These are phyloP conservation scores for Seriola quinqueradiata DNA, from an alignment of 2,113 vertebrate species.

Conservation along the genomic window DNA sequence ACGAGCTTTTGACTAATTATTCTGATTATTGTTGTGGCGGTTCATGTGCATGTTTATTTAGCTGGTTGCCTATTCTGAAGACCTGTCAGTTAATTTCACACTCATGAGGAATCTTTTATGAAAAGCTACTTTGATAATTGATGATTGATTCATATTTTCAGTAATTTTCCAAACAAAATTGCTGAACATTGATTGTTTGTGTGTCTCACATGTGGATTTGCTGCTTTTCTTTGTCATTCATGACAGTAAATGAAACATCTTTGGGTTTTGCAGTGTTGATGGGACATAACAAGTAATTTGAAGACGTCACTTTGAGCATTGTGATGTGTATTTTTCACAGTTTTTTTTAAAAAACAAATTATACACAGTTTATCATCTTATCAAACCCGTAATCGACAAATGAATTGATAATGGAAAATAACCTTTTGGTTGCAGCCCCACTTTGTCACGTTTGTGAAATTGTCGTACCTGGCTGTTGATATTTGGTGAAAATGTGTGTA, in stretches of 20 bases:
- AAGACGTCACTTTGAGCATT: neutral
- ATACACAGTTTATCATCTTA: neutral
- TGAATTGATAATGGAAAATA: neutral
- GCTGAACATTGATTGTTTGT: neutral
- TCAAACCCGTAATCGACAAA: neutral
- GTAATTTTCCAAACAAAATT: neutral
- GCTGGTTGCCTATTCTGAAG: neutral
- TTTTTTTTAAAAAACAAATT: neutral
- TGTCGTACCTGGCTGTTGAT: too few relatives aligned
- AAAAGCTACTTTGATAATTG: neutral
- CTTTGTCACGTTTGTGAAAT: neutral
- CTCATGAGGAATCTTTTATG: neutral
- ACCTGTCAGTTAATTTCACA: neutral
- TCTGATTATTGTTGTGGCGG: neutral
- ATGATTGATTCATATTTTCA: too few relatives aligned
- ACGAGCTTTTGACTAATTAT: too few relatives aligned
- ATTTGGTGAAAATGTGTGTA: neutral
- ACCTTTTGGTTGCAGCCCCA: neutral
- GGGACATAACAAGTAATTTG: too few relatives aligned
- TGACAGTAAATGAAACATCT: neutral
- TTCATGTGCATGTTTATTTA: neutral
- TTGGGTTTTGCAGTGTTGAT: too few relatives aligned
- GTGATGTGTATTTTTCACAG: neutral
- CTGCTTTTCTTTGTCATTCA: neutral
- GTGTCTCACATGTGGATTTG: neutral